Percentiles rank a stretch among this genome's conserved stretches.
These are phyloP conservation scores for Drosophila limbata DNA, from an alignment of 2,888 invertebrate species.

Conservation along the genomic window DNA sequence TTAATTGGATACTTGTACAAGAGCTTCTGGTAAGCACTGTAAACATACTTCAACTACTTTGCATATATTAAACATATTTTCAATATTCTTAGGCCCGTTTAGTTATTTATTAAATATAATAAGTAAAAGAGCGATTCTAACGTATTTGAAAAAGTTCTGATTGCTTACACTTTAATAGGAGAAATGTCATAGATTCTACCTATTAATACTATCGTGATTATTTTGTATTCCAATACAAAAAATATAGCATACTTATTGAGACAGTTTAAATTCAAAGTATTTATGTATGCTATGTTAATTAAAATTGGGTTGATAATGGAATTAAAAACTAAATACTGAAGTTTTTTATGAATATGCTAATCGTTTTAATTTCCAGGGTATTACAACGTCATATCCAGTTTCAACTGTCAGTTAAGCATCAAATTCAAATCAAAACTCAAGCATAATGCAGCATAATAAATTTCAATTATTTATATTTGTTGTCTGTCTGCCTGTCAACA, in stretches of 20 bases:
- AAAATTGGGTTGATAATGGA: neutral
- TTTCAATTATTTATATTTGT: conserved; percentile 17
- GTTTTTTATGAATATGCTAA: neutral
- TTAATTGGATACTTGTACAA: conserved; percentile 22
- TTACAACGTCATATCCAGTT: neutral
- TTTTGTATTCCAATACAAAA: no score
- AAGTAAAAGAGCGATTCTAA: neutral
- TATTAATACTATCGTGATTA: no score
- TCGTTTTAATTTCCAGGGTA: neutral
- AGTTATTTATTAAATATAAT: conserved; percentile 17
- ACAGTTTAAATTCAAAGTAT: neutral
- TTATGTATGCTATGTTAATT: neutral
- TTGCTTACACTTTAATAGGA: no score
- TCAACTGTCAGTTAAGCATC: conserved; percentile 3
- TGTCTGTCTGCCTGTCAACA: conserved; percentile 4
- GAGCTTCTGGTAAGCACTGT: conserved; percentile 3
- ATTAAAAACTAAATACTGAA: neutral
- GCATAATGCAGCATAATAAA: conserved; percentile 18
- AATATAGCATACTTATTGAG: conserved; percentile 6
- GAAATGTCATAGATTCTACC: no score
- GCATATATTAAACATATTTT: conserved; percentile 40
- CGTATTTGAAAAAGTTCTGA: no score
- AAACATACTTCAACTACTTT: conserved; percentile 24
- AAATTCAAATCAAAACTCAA: conserved; percentile 1
- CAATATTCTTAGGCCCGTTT: conserved; percentile 17